phyloP scores from a whole-genome alignment of 2,113 vertebrate species.

The Erinaceus europaeus region DNA sequence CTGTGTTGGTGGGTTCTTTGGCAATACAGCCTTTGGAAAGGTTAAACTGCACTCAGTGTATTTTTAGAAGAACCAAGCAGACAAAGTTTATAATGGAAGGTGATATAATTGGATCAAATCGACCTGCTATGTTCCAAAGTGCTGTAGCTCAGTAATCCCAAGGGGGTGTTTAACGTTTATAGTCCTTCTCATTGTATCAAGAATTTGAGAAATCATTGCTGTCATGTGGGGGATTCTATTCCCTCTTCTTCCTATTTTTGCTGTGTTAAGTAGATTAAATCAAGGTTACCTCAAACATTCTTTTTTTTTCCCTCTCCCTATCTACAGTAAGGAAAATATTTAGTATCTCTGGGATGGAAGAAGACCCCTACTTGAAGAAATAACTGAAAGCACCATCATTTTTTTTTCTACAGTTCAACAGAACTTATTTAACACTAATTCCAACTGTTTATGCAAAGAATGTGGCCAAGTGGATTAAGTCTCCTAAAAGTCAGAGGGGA shows the following conservation, averaged over 20 bases:
- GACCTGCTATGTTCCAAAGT: neutral
- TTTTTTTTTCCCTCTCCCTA: neutral
- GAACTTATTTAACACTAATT: neutral
- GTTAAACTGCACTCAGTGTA: neutral
- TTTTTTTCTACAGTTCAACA: too few species aligned
- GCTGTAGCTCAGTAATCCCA: neutral
- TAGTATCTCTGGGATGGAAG: neutral
- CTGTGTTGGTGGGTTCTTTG: neutral
- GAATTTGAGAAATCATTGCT: constrained; percentile 49
- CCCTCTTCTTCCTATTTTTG: constrained; percentile 37
- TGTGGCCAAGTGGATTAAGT: neutral
- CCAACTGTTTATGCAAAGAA: neutral
- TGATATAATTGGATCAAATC: constrained; percentile 54
- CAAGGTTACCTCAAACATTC: neutral
- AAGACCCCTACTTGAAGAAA: neutral
- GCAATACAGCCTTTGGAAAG: neutral
- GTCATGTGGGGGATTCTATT: neutral
- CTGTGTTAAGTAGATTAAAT: constrained; percentile 50
- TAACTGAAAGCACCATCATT: neutral
- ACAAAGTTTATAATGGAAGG: constrained; percentile 38
- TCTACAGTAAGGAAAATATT: neutral
- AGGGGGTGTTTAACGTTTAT: constrained; percentile 38
- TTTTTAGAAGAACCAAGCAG: constrained; percentile 18
- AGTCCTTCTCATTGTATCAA: constrained; percentile 5
- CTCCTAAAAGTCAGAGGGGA: neutral